Base-by-base conservation (phyloP, 2,113 vertebrate species). In the Thinocorus orbignyianus region DNA sequence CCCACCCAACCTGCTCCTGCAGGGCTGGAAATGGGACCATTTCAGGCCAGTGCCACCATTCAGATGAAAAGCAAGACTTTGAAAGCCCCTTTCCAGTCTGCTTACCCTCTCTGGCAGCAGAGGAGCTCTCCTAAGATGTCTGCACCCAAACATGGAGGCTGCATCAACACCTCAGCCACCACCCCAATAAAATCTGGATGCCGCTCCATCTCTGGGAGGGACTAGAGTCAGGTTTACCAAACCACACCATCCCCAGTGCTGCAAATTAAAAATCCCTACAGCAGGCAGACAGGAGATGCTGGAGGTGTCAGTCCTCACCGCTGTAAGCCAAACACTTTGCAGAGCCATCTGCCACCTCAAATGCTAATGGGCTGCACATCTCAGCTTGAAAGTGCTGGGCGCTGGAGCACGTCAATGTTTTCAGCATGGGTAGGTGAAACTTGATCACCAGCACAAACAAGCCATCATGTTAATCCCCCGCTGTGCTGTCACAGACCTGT, bases 341-440 rank as follows among this genome's bases (percentile, higher is more conserved):
- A 62, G 54, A 81, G 26, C 90, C 90, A 91, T 86, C 90, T 91
- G 95, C 71, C 52, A 41, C 41, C 57, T 22, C 83, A 88, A 84
- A 78, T 72, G 86, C 70, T 82, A 19, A 81, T 19, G 3, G 13
- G 64, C 37, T 14, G 82, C 81, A 58, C 17, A 1, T 12, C 68
- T n/a, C 74, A 30, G 73, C 51, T 66, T 42, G 90, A 54, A 33
- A 81, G 78, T 4, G 20, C 39, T 22, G 42, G 2, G 2, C 6
- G 20, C 81, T 44, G 55, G 84, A 74, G 42, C 51, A 41, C 23
- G 4, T 44, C 74, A 25, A 13, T 52, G 44, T 84, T 69, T 89
- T 62, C 85, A 64, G 80, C 11, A 13, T 35, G 42, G 77, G 90
- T 5, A 61, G 46, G 86, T 51, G 65, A n/a, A 76, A 80, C 81